Conservation (phyloP, 2,888 invertebrate species). For the Cheilosia grossa region DNA sequence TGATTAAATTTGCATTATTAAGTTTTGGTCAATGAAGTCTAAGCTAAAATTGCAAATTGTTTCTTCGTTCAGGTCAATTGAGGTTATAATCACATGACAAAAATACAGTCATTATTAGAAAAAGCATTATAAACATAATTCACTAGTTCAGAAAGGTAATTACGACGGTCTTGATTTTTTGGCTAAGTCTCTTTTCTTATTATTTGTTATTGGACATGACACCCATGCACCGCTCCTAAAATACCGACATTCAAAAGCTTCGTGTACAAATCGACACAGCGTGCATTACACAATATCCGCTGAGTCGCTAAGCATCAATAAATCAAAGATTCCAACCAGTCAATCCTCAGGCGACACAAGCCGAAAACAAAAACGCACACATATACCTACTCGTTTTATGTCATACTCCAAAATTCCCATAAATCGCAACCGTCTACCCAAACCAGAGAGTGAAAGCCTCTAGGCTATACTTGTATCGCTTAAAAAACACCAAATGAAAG, state of each 20-base stretch:
- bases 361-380: conserved; percentile 9
- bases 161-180: neutral
- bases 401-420: conserved; percentile 38
- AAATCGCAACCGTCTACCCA: conserved; percentile 36
- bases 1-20: too few species aligned
- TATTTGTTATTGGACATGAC: neutral
- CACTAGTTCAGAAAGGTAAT: neutral
- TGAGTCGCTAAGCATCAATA: conserved; percentile 29
- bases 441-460: conserved; percentile 42
- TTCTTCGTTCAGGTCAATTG: too few species aligned
- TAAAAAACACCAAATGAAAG: conserved; percentile 19
- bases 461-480: conserved; percentile 10
- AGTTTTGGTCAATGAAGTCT: too few species aligned
- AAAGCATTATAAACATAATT: too few species aligned
- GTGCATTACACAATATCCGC: conserved; percentile 40
- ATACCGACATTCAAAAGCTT: conserved; percentile 8
- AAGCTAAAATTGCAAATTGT: too few species aligned
- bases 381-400: neutral
- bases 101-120: too few species aligned
- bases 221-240: conserved; percentile 33
- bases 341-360: conserved; percentile 38
- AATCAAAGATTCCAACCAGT: conserved; percentile 54
- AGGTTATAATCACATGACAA: too few species aligned
- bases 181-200: neutral
- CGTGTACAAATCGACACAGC: conserved; percentile 7